phyloP scores from a whole-genome alignment of 1,140 invertebrate genomes.

The Orchestia grillus region DNA sequence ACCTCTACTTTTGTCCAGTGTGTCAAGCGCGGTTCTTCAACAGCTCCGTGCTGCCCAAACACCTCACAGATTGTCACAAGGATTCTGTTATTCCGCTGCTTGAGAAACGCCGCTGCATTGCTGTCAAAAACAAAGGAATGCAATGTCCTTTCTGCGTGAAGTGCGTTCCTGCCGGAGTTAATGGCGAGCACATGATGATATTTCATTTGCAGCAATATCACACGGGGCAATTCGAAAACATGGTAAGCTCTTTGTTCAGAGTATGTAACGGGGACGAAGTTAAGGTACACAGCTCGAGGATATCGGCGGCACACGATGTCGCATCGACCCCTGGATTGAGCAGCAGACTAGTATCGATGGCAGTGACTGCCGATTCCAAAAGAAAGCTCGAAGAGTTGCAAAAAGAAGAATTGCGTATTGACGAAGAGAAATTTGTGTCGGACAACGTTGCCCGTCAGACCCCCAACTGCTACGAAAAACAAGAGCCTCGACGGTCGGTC shows the following conservation, averaged over 20 bases:
- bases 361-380: slow-evolving; percentile 16
- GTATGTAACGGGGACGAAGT: slow-evolving; percentile 55
- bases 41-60: slow-evolving; percentile 64
- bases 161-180: slow-evolving; percentile 62
- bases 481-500: slow-evolving; percentile 32
- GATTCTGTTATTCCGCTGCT: slow-evolving; percentile 65
- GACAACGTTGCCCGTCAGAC: neutral
- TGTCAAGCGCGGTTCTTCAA: slow-evolving; percentile 67
- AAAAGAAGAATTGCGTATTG: slow-evolving; percentile 62
- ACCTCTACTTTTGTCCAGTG: slow-evolving; percentile 64
- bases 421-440: slow-evolving; percentile 38
- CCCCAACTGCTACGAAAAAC: neutral
- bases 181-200: slow-evolving; percentile 64
- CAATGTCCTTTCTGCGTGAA: slow-evolving; percentile 67
- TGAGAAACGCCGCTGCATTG: slow-evolving; percentile 62
- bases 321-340: slow-evolving; percentile 66
- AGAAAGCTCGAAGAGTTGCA: slow-evolving; percentile 62
- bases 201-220: slow-evolving; percentile 66
- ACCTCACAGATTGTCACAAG: slow-evolving; percentile 65
- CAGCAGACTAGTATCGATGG: slow-evolving; percentile 60
- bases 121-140: slow-evolving; percentile 60
- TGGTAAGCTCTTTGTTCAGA: slow-evolving; percentile 62
- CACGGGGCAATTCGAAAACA: slow-evolving; percentile 58
- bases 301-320: slow-evolving; percentile 44
- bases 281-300: slow-evolving; percentile 33